Evolutionary conservation across 2,113 vertebrate genomes (phyloP).

Genomic region (Pachycephala philippinensis): DNA sequence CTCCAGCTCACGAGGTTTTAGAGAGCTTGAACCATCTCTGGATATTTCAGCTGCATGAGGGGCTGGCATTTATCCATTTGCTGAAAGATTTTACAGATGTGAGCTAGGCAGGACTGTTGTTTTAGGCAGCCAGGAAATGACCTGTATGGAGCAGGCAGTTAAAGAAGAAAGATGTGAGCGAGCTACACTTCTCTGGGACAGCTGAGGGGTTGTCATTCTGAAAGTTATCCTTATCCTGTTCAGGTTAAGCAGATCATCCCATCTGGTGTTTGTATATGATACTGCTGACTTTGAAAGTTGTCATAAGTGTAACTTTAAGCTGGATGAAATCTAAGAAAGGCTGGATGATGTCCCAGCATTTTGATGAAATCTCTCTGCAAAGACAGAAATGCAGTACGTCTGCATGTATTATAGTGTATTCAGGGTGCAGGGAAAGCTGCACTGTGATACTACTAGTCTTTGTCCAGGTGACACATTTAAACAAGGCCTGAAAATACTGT

Average conservation of each 20-base stretch:
- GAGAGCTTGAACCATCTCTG: not conserved
- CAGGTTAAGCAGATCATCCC: not conserved
- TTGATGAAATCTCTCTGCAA: not conserved
- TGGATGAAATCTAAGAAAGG: not conserved
- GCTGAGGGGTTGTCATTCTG: not conserved
- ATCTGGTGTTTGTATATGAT: not conserved
- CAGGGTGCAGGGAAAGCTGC: not conserved
- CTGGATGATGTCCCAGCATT: not conserved
- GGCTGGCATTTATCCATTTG: not conserved
- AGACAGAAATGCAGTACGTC: rapidly evolving
- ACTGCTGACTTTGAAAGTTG: not conserved
- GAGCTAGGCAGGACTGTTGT: conserved; percentile 18
- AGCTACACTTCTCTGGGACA: not conserved
- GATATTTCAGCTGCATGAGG: not conserved
- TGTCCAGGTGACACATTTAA: not conserved
- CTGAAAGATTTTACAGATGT: conserved; percentile 44
- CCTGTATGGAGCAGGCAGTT: not conserved
- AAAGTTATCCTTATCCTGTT: not conserved
- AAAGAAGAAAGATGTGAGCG: not conserved
- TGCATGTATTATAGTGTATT: not conserved
- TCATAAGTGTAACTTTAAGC: not conserved
- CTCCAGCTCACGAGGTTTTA: not conserved
- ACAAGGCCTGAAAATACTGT: not conserved
- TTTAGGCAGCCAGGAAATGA: conserved; percentile 54
- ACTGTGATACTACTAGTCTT: not conserved